These are phyloP conservation scores for Myrmecobius fasciatus DNA, from an alignment of 2,113 vertebrate species.

Conservation along the genomic window DNA sequence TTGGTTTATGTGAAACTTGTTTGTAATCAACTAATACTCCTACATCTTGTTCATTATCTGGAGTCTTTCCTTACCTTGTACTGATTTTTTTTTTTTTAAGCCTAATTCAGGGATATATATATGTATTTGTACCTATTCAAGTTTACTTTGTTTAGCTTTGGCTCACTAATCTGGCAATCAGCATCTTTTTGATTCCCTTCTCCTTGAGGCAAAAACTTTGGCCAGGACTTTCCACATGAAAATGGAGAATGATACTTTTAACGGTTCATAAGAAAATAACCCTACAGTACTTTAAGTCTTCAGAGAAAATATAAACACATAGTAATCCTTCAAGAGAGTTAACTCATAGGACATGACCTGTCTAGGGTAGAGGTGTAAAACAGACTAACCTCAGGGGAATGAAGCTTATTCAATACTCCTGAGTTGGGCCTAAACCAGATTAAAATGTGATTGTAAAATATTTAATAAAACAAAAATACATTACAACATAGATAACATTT, in stretches of 20 bases:
- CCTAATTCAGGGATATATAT: neutral
- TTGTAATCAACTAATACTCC: neutral
- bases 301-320: neutral
- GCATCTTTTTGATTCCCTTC: constrained; percentile 28
- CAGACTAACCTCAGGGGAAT: neutral
- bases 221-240: neutral
- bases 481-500: neutral
- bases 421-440: neutral
- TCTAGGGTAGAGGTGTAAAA: neutral
- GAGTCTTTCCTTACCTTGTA: neutral
- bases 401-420: neutral
- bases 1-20: neutral
- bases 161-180: neutral
- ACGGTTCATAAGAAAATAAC: neutral
- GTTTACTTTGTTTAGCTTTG: constrained; percentile 13
- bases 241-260: constrained; percentile 6
- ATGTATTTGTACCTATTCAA: neutral
- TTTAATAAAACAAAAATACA: neutral
- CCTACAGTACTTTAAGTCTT: constrained; percentile 3
- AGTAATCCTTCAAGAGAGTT: neutral
- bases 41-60: neutral
- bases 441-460: neutral
- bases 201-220: constrained; percentile 24
- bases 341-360: neutral
- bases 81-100: neutral